Evolutionary conservation across 2,888 invertebrate genomes (phyloP), one percentile per base, ranked within the genome.

Genomic region (Lypha dubia): DNA sequence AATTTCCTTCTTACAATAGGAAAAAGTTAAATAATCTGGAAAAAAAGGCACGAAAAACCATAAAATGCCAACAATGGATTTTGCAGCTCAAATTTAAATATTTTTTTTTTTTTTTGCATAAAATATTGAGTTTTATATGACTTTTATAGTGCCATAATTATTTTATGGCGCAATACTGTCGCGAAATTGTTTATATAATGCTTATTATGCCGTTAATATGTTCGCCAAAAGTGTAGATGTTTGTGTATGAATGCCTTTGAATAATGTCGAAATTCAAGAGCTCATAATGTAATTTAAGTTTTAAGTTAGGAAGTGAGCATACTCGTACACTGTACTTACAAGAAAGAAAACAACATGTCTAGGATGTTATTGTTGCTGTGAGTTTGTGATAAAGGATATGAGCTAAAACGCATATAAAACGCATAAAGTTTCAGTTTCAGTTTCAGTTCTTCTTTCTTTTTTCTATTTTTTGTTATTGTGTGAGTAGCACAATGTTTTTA

Each of bases 271-370:
- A 58, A 73, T 68, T 79, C 51, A 63, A 79, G 71, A 53, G 49
- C 38, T 74, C n/a, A 35, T 35, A 62, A 68, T 70, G 63, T 79
- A 79, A 81, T 75, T 79, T 74, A 44, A 68, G 38, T 58, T 60
- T 44, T 32, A 32, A 44, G 60, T 67, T 51, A 22, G 7, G 24
- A 71, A 41, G 15, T 56, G 28, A 32, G n/a, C 15, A 15, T 28
- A n/a, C n/a, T n/a, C n/a, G n/a, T n/a, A 1, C 28, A 38, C 1
- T 32, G n/a, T 9, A n/a, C 15, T 32, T 7, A 38, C 15, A 35
- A 22, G 6, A 17, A 68, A n/a, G 6, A 17, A 68, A n/a, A 38
- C 22, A 0, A 24, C 11, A 7, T 13, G 7, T 67, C n/a, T 4
- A 41, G n/a, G 13, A 17, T 49, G 24, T 79, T 51, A 41, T 41